Percentiles rank a stretch among this genome's conserved stretches.
These are phyloP conservation scores for Cairina moschata DNA, from an alignment of 2,113 vertebrate genomes.

Conservation along the genomic window DNA sequence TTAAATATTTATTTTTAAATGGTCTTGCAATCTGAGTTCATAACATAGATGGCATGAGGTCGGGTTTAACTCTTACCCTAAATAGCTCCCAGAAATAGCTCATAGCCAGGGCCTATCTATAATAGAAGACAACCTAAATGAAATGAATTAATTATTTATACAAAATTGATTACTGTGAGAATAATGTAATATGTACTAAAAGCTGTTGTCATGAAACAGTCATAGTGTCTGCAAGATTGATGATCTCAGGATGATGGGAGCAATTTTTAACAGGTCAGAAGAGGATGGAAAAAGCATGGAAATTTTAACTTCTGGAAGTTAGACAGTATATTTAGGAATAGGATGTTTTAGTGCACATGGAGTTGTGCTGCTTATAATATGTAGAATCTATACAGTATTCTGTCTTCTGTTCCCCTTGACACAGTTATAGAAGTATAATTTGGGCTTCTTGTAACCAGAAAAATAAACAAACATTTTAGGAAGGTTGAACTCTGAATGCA, in stretches of 20 bases:
- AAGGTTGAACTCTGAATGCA: background rate
- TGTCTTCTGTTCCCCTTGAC: background rate
- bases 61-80: background rate
- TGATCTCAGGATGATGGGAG: background rate
- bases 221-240: background rate
- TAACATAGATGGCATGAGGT: background rate
- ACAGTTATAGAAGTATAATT: background rate
- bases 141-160: background rate
- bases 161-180: background rate
- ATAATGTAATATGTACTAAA: slow-evolving; percentile 10
- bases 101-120: background rate
- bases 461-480: background rate
- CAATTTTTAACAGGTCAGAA: background rate
- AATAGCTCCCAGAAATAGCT: background rate
- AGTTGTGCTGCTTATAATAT: background rate
- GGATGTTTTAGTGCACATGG: background rate
- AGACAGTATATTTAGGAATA: background rate
- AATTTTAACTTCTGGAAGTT: background rate
- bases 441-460: background rate
- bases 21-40: background rate
- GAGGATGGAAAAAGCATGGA: background rate
- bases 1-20: background rate
- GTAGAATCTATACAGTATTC: background rate
- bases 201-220: slow-evolving; percentile 9
- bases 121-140: slow-evolving; percentile 12